phyloP scores from a whole-genome alignment of 2,888 invertebrate species.

The Cosmorhoe ocellata region DNA sequence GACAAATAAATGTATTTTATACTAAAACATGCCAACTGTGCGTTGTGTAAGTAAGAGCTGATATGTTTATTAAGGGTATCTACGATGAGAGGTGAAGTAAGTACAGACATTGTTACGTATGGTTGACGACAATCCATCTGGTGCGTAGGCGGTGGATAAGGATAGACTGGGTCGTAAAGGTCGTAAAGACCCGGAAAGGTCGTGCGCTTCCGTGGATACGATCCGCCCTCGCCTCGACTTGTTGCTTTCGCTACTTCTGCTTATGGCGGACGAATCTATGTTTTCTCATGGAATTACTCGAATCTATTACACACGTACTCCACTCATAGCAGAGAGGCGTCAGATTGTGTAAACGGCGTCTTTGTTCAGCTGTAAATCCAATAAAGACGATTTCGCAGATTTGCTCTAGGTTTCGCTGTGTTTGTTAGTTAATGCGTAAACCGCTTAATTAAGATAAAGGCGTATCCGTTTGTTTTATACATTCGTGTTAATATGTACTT shows the following conservation, averaged over 20 bases:
- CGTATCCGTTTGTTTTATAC: conserved; percentile 23
- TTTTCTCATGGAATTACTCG: conserved; percentile 37
- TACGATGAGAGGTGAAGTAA: conserved; percentile 24
- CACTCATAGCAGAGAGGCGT: conserved; percentile 42
- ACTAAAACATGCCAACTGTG: no score
- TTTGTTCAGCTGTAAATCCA: conserved; percentile 27
- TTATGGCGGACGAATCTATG: conserved; percentile 55
- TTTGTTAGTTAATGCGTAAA: conserved; percentile 30
- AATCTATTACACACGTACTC: conserved; percentile 15
- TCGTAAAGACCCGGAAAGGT: conserved; percentile 58
- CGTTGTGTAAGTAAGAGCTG: no score
- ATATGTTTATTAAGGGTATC: no score
- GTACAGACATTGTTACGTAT: conserved; percentile 34
- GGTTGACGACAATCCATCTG: conserved; percentile 33
- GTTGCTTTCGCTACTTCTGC: conserved; percentile 61
- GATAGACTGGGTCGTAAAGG: conserved; percentile 47
- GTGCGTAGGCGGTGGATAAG: conserved; percentile 42
- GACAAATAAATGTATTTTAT: neutral
- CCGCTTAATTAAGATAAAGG: conserved; percentile 27
- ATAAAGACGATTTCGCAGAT: conserved; percentile 35
- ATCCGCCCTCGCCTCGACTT: conserved; percentile 55
- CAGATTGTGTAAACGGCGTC: conserved; percentile 39
- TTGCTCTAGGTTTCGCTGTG: conserved; percentile 21
- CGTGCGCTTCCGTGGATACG: conserved; percentile 39
- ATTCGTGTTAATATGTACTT: conserved; percentile 17